Evolutionary conservation across 2,113 vertebrate species (phyloP), one percentile per base, ranked within the genome.

Genomic region (Hipposideros armiger): DNA sequence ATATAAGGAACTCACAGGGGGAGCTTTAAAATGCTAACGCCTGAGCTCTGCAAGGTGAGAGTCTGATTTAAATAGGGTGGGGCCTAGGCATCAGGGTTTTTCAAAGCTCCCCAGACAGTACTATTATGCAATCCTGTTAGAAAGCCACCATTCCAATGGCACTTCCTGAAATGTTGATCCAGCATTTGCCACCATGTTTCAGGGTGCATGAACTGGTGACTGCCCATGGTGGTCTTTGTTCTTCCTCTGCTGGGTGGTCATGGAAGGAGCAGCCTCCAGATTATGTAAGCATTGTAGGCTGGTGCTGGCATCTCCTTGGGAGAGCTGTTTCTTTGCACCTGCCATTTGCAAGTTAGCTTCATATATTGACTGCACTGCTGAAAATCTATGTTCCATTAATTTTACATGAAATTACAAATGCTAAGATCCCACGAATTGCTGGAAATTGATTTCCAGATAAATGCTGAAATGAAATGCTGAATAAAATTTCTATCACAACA

Each of bases 341-440:
- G 30, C 15, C 20, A 64, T 62, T 89, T 91, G 11, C 54, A 88
- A 81, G 32, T 83, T 58, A 74, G 87, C 47, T 64, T 85, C 30
- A 30, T 69, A 81, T 40, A 66, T 40, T 84, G 81, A 89, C 42
- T 58, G 30, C 7, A 60, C 28, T 60, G 64, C 64, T 87, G 82
- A 72, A 90, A 93, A 78, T 62, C 81, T 73, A 60, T 87, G 67
- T 90, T 78, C 81, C 69, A 64, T 93, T 91, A 73, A 95, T 89
- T 91, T 90, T 36, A 70, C 67, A 81, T 74, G 60, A 91, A 80
- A 84, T 93, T 70, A 47, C 74, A 94, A 47, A 91, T 95, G 73
- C 47, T 76, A 73, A 89, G 69, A 86, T 81, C 56, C 36, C 20
- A 80, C 58, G 70, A 64, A 87, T 45, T 74, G 58, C 47, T 89